Conservation (phyloP, 2,888 invertebrate species). For the Melipona bicolor region DNA sequence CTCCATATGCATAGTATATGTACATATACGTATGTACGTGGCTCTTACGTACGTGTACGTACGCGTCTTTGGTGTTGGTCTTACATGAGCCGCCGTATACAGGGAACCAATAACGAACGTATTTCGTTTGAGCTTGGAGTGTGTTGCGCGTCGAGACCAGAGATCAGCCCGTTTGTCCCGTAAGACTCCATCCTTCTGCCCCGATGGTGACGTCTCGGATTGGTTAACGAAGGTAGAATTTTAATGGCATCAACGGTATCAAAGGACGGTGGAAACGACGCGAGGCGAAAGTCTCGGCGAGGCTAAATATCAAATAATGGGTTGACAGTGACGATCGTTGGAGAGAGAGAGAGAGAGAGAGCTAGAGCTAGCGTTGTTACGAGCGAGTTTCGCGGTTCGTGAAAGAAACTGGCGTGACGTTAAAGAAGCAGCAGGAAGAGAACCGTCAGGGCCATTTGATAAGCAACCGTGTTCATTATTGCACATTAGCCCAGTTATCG, state of each 20-base stretch:
- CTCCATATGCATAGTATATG: slow-evolving; percentile 72
- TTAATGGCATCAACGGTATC: neutral
- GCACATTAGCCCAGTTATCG: slow-evolving; percentile 74
- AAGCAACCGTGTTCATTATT: slow-evolving; percentile 75
- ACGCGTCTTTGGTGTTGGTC: slow-evolving; percentile 45
- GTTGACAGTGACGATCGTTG: slow-evolving; percentile 47
- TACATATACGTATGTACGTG: slow-evolving; percentile 54
- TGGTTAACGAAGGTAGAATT: neutral
- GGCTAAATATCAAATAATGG: slow-evolving; percentile 52
- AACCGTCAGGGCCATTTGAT: slow-evolving; percentile 75
- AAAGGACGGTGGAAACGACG: neutral
- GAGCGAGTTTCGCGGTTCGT: slow-evolving; percentile 68
- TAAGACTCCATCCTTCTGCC: slow-evolving; percentile 15
- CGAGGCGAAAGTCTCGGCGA: neutral
- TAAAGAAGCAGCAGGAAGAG: slow-evolving; percentile 71
- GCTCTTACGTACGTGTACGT: slow-evolving; percentile 22
- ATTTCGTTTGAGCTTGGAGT: slow-evolving; percentile 62
- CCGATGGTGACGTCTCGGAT: neutral
- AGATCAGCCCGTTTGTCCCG: slow-evolving; percentile 28
- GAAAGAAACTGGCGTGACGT: slow-evolving; percentile 63
- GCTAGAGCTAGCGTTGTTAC: slow-evolving; percentile 34
- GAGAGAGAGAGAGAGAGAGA: neutral
- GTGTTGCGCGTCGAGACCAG: slow-evolving; percentile 1
- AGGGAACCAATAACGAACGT: slow-evolving; percentile 64
- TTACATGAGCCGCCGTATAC: slow-evolving; percentile 57